Evolutionary conservation across 1,140 invertebrate species (phyloP).

Genomic region (Brachionus rotundiformis): DNA sequence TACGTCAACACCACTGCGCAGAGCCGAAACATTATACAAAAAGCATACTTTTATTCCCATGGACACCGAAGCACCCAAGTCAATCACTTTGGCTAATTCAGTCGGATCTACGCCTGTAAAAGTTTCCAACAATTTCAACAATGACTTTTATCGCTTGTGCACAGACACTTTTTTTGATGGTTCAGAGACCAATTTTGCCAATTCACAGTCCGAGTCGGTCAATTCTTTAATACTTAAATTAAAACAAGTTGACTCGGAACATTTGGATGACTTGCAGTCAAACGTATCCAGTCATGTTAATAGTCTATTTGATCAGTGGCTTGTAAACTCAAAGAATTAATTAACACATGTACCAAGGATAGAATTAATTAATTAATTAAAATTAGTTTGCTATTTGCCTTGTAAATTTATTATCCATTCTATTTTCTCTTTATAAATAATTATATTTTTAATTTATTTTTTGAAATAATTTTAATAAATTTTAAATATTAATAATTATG

Average conservation of each 20-base stretch:
- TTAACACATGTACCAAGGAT: neutral
- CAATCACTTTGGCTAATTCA: neutral
- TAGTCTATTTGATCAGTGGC: conserved; percentile 47
- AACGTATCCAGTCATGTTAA: conserved; percentile 28
- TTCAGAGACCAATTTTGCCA: conserved; percentile 23
- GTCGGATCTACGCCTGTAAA: conserved; percentile 27
- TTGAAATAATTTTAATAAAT: neutral
- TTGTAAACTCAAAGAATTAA: conserved; percentile 27
- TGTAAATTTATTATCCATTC: neutral
- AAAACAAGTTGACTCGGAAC: neutral
- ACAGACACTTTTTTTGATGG: conserved; percentile 10
- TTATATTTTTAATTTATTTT: neutral
- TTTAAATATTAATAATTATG: too few species aligned
- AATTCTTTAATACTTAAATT: conserved; percentile 10
- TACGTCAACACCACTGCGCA: conserved; percentile 11
- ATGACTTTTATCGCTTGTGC: conserved; percentile 47
- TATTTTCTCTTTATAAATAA: neutral
- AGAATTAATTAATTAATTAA: too few species aligned
- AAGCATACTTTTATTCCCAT: neutral
- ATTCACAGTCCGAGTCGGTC: neutral
- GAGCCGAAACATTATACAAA: conserved; percentile 31
- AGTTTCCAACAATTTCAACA: conserved; percentile 44
- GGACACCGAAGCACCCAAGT: neutral
- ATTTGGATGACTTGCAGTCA: conserved; percentile 4
- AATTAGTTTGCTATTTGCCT: neutral